Evolutionary conservation across 2,797 vertebrate genomes (phyloP), one percentile per base, ranked within the genome.

Genomic region (Craterocephalus amniculus): DNA sequence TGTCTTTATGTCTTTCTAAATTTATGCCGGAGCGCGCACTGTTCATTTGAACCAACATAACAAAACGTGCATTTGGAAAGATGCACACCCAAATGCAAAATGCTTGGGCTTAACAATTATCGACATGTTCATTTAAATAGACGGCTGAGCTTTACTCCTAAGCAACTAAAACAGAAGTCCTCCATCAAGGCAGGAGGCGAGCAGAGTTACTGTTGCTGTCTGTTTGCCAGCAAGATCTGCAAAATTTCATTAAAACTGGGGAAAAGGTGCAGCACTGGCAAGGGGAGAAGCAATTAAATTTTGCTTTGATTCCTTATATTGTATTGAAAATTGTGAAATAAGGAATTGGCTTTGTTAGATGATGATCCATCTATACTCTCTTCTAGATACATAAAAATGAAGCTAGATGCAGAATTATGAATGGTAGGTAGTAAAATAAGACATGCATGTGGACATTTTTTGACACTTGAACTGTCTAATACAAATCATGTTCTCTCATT

Each of bases 1-100:
- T 57, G 54, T 12, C 54, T 67, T 13, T 35, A n/a, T 56, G 31
- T 29, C 27, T 57, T 57, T 10, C 24, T 52, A 61, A 55, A 70
- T 31, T 34, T 58, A 52, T 54, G 34, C 22, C 20, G 20, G 68
- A 51, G 35, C 18, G 43, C 14, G 20, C 48, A 63, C 16, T 43
- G 48, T 0, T n/a, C n/a, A 57, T 70, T 69, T 31, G 31, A 34
- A 65, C 8, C 22, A 68, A 45, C 16, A 48, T 27, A 65, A 52
- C n/a, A 54, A 69, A 52, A 55, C 13, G 11, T 22, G 18, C 49
- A 8, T 10, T 66, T 56, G 22, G 27, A 56, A 52, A 60, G 26
- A 7, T 59, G 38, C 31, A 31, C 26, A 29, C 32, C 43, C 27
- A 2, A 49, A 20, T 18, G 26, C 16, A 65, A 62, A 58, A 59